Evolutionary conservation across 2,113 vertebrate genomes (phyloP), one percentile per base, ranked within the genome.

Genomic region (Periophthalmus modestus): DNA sequence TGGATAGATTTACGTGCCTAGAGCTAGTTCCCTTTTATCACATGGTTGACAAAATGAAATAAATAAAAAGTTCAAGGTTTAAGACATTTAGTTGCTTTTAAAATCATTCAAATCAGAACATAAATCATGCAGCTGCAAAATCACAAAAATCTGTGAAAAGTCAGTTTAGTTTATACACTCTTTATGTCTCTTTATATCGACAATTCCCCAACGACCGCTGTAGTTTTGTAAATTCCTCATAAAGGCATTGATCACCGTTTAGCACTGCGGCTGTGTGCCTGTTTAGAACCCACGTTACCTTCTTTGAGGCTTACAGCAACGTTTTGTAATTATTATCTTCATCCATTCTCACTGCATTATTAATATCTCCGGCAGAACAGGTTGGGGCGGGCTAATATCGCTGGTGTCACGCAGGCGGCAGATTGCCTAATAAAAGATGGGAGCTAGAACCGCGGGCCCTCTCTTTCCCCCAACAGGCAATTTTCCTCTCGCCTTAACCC

Each of bases 401-500:
- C 83, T 73, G 84, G 88, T 91, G 79, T 87, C 78, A 81, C 79
- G 24, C 81, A 80, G 72, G 79, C 70, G 83, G 77, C 70, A 73
- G 75, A 71, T 75, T 14, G 72, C 75, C 79, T 79, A 83, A 87
- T 85, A 82, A 88, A 86, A 83, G 79, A 85, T 48, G 66, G 71
- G 82, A 54, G 70, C 46, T 63, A 28, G 69, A 77, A 71, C 1
- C 48, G 34, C 66, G 82, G 81, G 50, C 50, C 23, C 81, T 87
- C 87, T 88, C 73, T 83, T 82, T 86, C 13, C 21, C 70, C 80
- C 80, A 88, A 85, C 83, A 89, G 83, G 80, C 89, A 91, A 90
- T 91, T 88, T 92, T 89, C 85, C 71, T 85, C 70, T 88, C 75
- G 84, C 91, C 89, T 91, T 87, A 87, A 90, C 89, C 91, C 79